phyloP scores from a whole-genome alignment of 1,140 invertebrate species.

The Drosophila sechellia region DNA sequence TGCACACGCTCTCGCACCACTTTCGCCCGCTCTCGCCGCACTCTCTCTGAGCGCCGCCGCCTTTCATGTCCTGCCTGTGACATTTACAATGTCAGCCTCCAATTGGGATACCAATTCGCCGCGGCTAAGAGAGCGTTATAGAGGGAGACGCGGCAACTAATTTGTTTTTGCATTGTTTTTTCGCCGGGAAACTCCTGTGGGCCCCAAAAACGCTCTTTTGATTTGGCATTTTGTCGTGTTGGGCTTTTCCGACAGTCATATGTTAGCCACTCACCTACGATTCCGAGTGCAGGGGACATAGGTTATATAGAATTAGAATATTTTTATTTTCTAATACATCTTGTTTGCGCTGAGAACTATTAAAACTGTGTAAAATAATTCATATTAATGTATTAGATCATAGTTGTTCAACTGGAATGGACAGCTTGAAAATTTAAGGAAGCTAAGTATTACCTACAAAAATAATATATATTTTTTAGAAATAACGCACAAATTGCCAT shows the following conservation, averaged over 20 bases:
- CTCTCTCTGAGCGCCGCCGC: constrained; percentile 61
- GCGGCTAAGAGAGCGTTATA: neutral
- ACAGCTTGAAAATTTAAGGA: too few relatives aligned
- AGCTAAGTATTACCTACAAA: too few relatives aligned
- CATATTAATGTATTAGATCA: too few relatives aligned
- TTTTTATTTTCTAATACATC: too few relatives aligned
- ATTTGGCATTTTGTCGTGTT: constrained; percentile 52
- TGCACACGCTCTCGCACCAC: constrained; percentile 6
- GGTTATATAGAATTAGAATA: neutral
- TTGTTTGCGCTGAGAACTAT: too few relatives aligned
- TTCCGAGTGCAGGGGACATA: neutral
- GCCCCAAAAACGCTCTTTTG: constrained; percentile 53
- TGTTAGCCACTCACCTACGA: constrained; percentile 35
- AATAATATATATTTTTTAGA: too few relatives aligned
- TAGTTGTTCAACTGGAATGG: too few relatives aligned
- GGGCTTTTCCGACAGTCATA: constrained; percentile 47
- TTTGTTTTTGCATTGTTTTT: constrained; percentile 62
- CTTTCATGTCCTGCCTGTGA: constrained; percentile 52
- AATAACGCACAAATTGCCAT: too few relatives aligned
- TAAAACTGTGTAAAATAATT: too few relatives aligned
- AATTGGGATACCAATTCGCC: constrained; percentile 26
- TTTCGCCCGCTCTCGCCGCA: constrained; percentile 8
- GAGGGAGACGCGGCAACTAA: constrained; percentile 25
- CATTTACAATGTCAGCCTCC: constrained; percentile 72
- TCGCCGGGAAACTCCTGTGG: constrained; percentile 57